These are phyloP conservation scores for Petrocephalus schoutedeni DNA, from an alignment of 2,797 vertebrate genomes.

Conservation along the genomic window DNA sequence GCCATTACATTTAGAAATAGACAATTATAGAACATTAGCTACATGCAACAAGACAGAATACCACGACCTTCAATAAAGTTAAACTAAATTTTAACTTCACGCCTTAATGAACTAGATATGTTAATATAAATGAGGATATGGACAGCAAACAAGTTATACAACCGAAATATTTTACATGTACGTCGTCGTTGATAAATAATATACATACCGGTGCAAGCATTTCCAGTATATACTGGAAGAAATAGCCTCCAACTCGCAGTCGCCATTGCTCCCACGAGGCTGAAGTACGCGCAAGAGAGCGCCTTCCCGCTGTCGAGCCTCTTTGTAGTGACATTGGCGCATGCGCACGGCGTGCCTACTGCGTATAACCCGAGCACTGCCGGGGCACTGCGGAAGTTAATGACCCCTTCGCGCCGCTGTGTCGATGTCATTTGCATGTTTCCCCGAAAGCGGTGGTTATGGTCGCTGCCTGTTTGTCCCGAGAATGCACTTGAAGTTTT, in stretches of 20 bases:
- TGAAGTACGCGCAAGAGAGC: not conserved
- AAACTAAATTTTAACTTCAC: not conserved
- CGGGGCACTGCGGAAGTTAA: constrained; percentile 14
- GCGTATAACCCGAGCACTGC: not conserved
- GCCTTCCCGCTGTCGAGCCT: not conserved
- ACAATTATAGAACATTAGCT: not conserved
- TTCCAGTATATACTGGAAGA: not conserved
- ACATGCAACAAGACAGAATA: not conserved
- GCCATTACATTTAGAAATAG: not conserved
- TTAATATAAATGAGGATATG: not conserved
- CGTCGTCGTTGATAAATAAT: not conserved
- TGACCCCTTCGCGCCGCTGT: not conserved
- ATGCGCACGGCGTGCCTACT: constrained; percentile 6
- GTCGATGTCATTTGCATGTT: too few relatives aligned
- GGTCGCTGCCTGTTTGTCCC: not conserved
- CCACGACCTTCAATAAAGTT: not conserved
- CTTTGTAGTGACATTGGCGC: constrained; percentile 2
- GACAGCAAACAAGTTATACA: not conserved
- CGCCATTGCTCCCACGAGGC: not conserved
- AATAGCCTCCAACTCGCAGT: not conserved
- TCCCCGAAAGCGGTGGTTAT: not conserved
- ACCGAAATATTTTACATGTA: not conserved
- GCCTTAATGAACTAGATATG: not conserved
- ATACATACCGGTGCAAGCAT: not conserved
- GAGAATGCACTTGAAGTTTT: not conserved